These are phyloP conservation scores for Tachycineta bicolor DNA, from an alignment of 2,113 vertebrate genomes.

Conservation along the genomic window DNA sequence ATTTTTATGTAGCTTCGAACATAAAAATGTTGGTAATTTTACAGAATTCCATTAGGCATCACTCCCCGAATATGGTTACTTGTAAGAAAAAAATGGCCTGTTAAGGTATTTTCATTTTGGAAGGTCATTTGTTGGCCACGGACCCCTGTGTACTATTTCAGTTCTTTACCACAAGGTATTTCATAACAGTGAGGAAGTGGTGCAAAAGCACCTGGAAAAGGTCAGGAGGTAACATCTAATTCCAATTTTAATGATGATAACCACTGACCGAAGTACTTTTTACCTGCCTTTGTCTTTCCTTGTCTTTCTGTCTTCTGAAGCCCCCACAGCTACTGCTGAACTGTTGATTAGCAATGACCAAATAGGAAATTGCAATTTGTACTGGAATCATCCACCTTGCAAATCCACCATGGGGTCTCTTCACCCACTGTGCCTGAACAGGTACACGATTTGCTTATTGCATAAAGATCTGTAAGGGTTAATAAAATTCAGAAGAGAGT, in stretches of 20 bases:
- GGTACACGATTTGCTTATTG: constrained; percentile 36
- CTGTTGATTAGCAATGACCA: not conserved
- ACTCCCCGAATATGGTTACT: not conserved
- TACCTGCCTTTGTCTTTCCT: not conserved
- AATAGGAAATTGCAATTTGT: not conserved
- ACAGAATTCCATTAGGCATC: not conserved
- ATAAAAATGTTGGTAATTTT: not conserved
- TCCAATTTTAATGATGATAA: not conserved
- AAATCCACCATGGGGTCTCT: not conserved
- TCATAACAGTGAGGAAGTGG: not conserved
- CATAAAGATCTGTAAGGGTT: constrained; percentile 39
- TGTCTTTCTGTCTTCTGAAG: not conserved
- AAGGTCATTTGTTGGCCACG: not conserved
- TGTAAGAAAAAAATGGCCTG: not conserved
- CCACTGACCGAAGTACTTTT: not conserved
- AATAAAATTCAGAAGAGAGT: constrained; percentile 52
- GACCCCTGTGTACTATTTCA: not conserved
- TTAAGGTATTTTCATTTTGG: not conserved
- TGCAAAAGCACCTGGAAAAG: not conserved
- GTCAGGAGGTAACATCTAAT: not conserved
- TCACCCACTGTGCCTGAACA: not conserved
- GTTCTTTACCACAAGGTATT: not conserved
- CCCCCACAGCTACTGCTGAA: not conserved
- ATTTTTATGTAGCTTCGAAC: constrained; percentile 15
- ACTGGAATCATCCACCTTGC: not conserved